Base-by-base conservation (phyloP, 2,888 invertebrate species). In the Drosophila mettleri region DNA sequence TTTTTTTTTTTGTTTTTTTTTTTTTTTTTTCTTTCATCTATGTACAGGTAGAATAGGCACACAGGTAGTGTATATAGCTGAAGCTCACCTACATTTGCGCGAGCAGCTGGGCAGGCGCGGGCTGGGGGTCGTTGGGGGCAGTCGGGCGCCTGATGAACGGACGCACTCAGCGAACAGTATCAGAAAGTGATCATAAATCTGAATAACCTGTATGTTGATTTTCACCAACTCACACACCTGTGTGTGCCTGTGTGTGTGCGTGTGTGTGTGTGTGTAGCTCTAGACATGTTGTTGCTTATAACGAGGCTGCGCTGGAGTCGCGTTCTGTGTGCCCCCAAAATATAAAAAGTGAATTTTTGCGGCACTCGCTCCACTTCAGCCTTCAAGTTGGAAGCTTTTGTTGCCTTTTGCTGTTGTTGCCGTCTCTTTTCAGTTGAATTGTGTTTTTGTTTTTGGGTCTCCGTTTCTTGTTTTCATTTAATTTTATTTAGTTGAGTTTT, bases 141-240 rank as follows among this genome's bases (percentile, higher is more conserved):
- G 31, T 24, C 20, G 16, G 41, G 20, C 22, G 36, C 16, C 46
- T 49, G 45, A 45, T 39, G 48, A 33, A 39, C 57, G 54, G 36
- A 58, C 70, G 57, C 70, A 69, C 41, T 65, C 57, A 66, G 59
- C 45, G 55, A 64, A 75, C 46, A 63, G 81, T 80, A 86, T 82
- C 86, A 83, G 72, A 81, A 67, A 81, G 83, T 80, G 84, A 86
- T 82, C 85, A 80, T 84, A 84, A 84, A 78, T 84, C 84, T 84
- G 69, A 69, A 74, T 84, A 82, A 82, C 81, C 81, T 80, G 81
- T 80, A 81, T 77, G 81, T 58, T 62, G 81, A 80, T 86, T 82
- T 82, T 83, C 81, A 80, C 86, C 80, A 81, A 38, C 64, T 57
- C 41, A 48, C 24, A 51, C 41, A 46, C 9, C 22, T 10, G 22